Conservation (phyloP, 2,888 invertebrate species). For the Chymomyza procnemis region DNA sequence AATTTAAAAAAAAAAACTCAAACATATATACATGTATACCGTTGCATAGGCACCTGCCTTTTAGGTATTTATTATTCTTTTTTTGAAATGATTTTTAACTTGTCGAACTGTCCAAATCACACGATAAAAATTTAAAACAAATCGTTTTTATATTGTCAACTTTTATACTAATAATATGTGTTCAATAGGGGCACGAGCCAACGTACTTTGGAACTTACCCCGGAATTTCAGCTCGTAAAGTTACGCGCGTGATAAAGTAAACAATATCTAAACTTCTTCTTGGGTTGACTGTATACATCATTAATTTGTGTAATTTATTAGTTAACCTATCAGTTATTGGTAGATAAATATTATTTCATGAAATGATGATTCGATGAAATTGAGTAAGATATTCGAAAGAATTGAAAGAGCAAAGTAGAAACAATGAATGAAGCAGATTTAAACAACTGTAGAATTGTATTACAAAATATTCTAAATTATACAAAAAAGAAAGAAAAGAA, state of each 20-base stretch:
- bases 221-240: background rate
- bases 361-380: too few relatives aligned
- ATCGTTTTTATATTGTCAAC: background rate
- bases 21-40: conserved; percentile 1
- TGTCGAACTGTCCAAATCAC: background rate
- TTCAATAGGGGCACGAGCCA: conserved; percentile 32
- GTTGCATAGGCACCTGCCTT: background rate
- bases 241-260: background rate
- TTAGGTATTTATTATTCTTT: conserved; percentile 4
- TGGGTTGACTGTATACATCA: background rate
- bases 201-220: conserved; percentile 2
- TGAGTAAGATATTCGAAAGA: too few relatives aligned
- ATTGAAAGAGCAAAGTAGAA: too few relatives aligned
- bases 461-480: too few relatives aligned
- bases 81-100: conserved; percentile 28
- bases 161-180: background rate
- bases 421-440: too few relatives aligned
- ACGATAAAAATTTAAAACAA: conserved; percentile 4
- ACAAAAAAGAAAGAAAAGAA: too few relatives aligned
- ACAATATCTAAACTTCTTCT: background rate
- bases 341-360: background rate
- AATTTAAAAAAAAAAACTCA: too few relatives aligned
- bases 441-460: too few relatives aligned
- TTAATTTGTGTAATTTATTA: background rate
- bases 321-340: background rate